phyloP scores from a whole-genome alignment of 2,113 vertebrate species.

The Fregetta grallaria region DNA sequence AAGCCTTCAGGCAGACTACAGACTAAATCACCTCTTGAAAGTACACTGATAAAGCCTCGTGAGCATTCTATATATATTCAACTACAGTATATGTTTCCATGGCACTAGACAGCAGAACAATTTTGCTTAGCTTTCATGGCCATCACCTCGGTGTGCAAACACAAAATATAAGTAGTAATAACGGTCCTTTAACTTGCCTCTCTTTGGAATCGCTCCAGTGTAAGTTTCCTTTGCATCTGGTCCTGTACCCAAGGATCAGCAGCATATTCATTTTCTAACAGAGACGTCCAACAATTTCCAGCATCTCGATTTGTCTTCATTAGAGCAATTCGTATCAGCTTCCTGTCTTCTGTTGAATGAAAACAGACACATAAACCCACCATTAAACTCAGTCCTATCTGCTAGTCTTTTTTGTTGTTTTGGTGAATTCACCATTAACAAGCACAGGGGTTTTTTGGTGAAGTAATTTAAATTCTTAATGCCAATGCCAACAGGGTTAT shows the following conservation, averaged over 20 bases:
- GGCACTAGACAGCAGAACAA: neutral
- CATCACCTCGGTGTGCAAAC: neutral
- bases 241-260: constrained; percentile 95
- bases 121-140: neutral
- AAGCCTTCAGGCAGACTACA: neutral
- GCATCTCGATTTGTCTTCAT: constrained; percentile 94
- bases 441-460: neutral
- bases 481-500: neutral
- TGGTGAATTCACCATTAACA: neutral
- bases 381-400: neutral
- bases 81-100: neutral
- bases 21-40: neutral
- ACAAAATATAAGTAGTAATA: neutral
- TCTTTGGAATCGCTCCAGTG: constrained; percentile 93
- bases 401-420: neutral
- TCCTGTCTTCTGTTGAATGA: constrained; percentile 86
- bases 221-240: constrained; percentile 98
- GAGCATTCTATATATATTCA: accelerated
- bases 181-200: constrained; percentile 77
- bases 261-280: constrained; percentile 90
- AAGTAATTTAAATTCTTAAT: neutral
- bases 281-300: constrained; percentile 94
- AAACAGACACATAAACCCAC: neutral
- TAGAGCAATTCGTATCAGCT: constrained; percentile 89
- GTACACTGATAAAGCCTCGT: neutral